These are phyloP conservation scores for Zaprionus lineosus DNA, from an alignment of 2,888 invertebrate genomes.

Conservation along the genomic window DNA sequence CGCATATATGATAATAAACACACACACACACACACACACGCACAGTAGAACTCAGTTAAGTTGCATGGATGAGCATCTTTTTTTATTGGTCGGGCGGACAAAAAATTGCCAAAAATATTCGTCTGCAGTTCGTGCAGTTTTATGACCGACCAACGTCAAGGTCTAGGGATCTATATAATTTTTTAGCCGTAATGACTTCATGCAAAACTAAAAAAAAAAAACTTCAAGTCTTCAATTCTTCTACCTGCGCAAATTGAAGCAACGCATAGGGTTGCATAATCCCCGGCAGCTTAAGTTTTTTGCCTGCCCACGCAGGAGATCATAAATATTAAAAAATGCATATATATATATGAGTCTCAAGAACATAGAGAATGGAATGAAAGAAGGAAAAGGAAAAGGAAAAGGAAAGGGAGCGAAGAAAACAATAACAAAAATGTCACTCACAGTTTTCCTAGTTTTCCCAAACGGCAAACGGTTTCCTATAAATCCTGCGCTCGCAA, in stretches of 20 bases:
- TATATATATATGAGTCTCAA: too few species aligned
- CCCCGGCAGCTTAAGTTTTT: slow-evolving; percentile 66
- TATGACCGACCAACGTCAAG: slow-evolving; percentile 67
- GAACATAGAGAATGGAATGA: not conserved
- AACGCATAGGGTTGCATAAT: slow-evolving; percentile 78
- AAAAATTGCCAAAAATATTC: slow-evolving; percentile 36
- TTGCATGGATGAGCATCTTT: slow-evolving; percentile 27
- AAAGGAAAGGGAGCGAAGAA: not conserved
- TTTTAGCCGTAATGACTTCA: slow-evolving; percentile 69
- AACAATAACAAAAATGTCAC: not conserved
- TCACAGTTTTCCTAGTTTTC: slow-evolving; percentile 14
- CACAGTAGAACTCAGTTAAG: slow-evolving; percentile 3
- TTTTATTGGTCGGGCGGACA: slow-evolving; percentile 50
- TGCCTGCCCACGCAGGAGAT: slow-evolving; percentile 54
- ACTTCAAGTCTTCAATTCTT: slow-evolving; percentile 24
- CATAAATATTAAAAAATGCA: slow-evolving; percentile 61
- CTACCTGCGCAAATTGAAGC: slow-evolving; percentile 53
- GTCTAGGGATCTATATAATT: slow-evolving; percentile 56
- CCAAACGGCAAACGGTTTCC: slow-evolving; percentile 12
- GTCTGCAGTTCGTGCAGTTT: slow-evolving; percentile 35
- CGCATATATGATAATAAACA: slow-evolving; percentile 21
- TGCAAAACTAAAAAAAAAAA: slow-evolving; percentile 40
- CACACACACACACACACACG: slow-evolving; percentile 1
- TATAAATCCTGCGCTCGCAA: slow-evolving; percentile 46
- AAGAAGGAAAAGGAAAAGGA: not conserved